A percentile compares a stretch with the other conserved stretches of the same genome.
These are phyloP conservation scores for Phortica magna DNA, from an alignment of 2,888 invertebrate species.

Conservation along the genomic window DNA sequence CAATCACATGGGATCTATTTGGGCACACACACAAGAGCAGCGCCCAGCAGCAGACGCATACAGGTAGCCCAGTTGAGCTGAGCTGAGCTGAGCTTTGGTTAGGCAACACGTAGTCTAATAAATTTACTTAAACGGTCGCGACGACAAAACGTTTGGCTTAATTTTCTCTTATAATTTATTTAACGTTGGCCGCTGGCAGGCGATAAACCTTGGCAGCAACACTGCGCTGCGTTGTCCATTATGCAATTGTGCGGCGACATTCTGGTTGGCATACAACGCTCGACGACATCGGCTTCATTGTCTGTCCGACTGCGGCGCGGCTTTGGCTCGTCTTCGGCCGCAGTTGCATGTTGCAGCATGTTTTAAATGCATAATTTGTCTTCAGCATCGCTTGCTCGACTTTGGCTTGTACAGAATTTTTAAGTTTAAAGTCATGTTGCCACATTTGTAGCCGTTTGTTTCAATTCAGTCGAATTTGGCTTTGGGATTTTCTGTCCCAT, in stretches of 20 bases:
- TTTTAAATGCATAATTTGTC: constrained; percentile 66
- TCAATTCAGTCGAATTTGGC: constrained; percentile 65
- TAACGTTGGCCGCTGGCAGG: constrained; percentile 46
- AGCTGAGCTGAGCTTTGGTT: constrained; percentile 7
- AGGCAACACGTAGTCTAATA: constrained; percentile 54
- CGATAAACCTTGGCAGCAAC: constrained; percentile 43
- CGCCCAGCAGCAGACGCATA: constrained; percentile 14
- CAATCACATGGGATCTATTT: constrained; percentile 24
- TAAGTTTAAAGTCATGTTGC: constrained; percentile 52
- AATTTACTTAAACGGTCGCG: constrained; percentile 63
- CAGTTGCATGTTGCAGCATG: constrained; percentile 13
- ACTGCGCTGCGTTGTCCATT: neutral
- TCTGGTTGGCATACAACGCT: neutral
- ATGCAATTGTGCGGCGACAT: constrained; percentile 8
- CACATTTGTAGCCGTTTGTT: constrained; percentile 65
- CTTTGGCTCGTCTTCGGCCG: constrained; percentile 43
- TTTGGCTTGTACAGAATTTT: constrained; percentile 40
- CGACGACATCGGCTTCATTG: neutral
- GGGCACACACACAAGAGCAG: constrained; percentile 14
- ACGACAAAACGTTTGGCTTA: constrained; percentile 65
- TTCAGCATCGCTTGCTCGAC: constrained; percentile 40
- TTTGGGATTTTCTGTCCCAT: constrained; percentile 21
- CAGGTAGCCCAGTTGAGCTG: constrained; percentile 8
- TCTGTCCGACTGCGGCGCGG: neutral
- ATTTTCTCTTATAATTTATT: constrained; percentile 71